Base-by-base conservation (phyloP, 2,797 vertebrate genomes). In the Sebastes diaconus region DNA sequence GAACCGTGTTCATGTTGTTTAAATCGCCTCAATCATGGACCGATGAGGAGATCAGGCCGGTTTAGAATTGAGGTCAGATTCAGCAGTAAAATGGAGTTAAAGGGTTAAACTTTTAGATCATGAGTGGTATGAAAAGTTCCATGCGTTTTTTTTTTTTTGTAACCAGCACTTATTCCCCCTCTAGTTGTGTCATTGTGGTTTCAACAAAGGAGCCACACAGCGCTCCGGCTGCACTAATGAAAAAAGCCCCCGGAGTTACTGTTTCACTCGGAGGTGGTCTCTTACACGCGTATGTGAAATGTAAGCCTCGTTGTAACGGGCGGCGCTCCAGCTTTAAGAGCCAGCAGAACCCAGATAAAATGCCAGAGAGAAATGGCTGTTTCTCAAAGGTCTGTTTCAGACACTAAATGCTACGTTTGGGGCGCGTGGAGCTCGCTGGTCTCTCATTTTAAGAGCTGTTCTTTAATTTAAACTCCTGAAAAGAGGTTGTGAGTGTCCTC, bases 161-260 rank as follows among this genome's bases (percentile, higher is more conserved):
- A 73, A 80, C 55, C 46, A 18, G 69, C 80, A 86, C 84, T 79
- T 88, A 52, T 70, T 59, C 65, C 50, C 22, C 61, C 42, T 75
- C 55, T n/a, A 20, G 69, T 73, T 64, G 67, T 75, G 34, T 87
- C 79, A 84, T 86, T 88, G 86, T 89, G 85, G 84, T 77, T 75
- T 73, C 3, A 67, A 89, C 88, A 93, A 90, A 86, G 81, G 71
- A 55, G 77, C 80, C 84, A 79, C 77, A 84, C 80, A 91, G 80
- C 18, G 16, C 78, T 84, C 52, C 1, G 4, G 68, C 84, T 68
- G 9, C 80, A 32, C 86, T 76, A 65, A 86, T 84, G 84, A 67
- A 74, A 77, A 82, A 77, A 32, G 29, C 57, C 69, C 75, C 81
- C 3, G n/a, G 74, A 79, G 77, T 81, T 68, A 50, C 46, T 8